Conservation (phyloP, 2,113 vertebrate genomes). For the Fukomys damarensis region DNA sequence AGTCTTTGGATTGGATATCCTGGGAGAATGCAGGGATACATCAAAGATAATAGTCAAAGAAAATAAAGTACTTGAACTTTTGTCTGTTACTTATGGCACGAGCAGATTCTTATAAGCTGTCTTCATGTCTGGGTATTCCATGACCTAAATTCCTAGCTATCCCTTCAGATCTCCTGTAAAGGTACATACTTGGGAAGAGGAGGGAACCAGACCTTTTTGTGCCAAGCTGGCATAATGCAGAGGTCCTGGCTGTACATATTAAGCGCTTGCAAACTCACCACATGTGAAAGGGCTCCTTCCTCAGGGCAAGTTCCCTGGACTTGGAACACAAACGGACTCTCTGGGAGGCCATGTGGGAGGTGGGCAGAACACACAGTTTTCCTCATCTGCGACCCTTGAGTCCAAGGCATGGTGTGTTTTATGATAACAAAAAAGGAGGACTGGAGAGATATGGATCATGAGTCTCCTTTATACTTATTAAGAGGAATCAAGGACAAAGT, state of each 20-base stretch:
- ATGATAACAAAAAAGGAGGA: neutral
- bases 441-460: neutral
- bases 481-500: neutral
- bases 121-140: neutral
- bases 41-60: slow-evolving; percentile 52
- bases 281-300: neutral
- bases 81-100: neutral
- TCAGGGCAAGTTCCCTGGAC: neutral
- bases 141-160: slow-evolving; percentile 24
- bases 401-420: neutral
- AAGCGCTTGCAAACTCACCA: slow-evolving; percentile 29
- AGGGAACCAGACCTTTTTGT: slow-evolving; percentile 8
- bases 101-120: slow-evolving; percentile 44
- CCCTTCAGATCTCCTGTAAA: slow-evolving; percentile 40
- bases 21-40: slow-evolving; percentile 7
- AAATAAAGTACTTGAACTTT: slow-evolving; percentile 47
- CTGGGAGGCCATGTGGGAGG: neutral
- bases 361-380: neutral
- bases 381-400: neutral
- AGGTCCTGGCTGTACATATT: neutral
- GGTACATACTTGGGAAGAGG: neutral
- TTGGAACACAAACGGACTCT: neutral
- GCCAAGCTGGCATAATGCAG: slow-evolving; percentile 7
- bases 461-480: neutral
- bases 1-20: neutral